These are phyloP conservation scores for Anoplopoma fimbria DNA, from an alignment of 2,113 vertebrate genomes.

Conservation along the genomic window DNA sequence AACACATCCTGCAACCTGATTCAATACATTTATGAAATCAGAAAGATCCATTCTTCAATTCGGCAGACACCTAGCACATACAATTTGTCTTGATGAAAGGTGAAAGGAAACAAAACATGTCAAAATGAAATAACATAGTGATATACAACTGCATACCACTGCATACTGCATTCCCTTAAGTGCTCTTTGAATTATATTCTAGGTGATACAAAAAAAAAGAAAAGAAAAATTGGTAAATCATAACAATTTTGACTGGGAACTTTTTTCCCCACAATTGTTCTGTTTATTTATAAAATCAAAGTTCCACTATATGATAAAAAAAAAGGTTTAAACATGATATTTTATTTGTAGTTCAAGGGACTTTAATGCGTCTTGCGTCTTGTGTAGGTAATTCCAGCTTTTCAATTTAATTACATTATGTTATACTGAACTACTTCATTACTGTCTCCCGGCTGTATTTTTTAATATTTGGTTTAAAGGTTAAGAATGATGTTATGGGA, in stretches of 20 bases:
- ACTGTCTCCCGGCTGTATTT: no score
- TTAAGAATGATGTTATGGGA: no score
- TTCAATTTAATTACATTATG: not conserved
- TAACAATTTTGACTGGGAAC: not conserved
- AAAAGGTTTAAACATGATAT: not conserved
- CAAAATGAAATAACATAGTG: not conserved
- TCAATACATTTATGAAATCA: fast-evolving
- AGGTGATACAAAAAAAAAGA: not conserved
- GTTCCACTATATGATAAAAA: not conserved
- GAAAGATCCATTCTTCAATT: not conserved
- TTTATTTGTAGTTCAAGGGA: not conserved
- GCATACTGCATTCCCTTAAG: not conserved
- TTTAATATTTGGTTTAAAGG: not conserved
- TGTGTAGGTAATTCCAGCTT: not conserved
- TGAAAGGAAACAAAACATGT: no score
- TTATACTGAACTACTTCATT: not conserved
- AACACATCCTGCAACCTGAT: fast-evolving
- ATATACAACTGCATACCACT: not conserved
- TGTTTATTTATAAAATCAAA: not conserved
- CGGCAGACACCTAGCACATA: not conserved
- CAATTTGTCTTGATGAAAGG: not conserved
- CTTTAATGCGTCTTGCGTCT: not conserved
- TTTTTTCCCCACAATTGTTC: not conserved
- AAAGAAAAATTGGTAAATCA: not conserved
- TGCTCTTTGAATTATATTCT: not conserved